Evolutionary conservation across 2,888 invertebrate species (phyloP).

Genomic region (Pimpla rufipes): DNA sequence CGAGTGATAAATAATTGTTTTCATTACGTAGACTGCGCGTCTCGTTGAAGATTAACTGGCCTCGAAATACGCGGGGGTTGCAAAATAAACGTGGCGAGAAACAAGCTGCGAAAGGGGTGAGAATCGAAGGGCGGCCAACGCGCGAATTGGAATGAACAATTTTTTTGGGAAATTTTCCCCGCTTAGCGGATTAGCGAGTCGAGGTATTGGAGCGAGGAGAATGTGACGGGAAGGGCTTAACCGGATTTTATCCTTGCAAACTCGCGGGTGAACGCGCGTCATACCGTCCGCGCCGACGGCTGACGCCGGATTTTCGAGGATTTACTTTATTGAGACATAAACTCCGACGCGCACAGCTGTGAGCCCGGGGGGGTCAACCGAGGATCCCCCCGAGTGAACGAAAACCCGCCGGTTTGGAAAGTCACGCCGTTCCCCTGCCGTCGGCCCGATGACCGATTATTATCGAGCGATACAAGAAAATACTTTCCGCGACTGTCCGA

Average conservation of each 20-base stretch:
- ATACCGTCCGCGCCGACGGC: slow-evolving; percentile 15
- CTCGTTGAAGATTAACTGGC: background rate
- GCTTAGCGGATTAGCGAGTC: slow-evolving; percentile 8
- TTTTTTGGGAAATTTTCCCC: slow-evolving; percentile 7
- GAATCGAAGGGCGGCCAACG: too few species aligned
- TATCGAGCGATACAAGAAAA: background rate
- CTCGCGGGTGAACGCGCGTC: slow-evolving; percentile 11
- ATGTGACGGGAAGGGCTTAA: slow-evolving; percentile 7
- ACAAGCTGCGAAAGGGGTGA: background rate
- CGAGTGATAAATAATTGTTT: slow-evolving; percentile 68
- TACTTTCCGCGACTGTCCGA: background rate
- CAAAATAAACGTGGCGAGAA: slow-evolving; percentile 1
- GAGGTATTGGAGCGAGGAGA: slow-evolving; percentile 14
- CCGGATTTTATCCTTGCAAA: slow-evolving; percentile 17
- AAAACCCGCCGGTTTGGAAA: background rate
- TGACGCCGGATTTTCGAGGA: slow-evolving; percentile 4
- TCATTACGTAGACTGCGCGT: slow-evolving; percentile 40
- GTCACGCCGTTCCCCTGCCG: too few species aligned
- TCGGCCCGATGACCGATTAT: background rate
- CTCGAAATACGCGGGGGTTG: background rate
- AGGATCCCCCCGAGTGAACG: background rate
- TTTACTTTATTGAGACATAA: slow-evolving; percentile 20
- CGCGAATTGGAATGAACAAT: slow-evolving; percentile 42
- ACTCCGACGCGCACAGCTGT: slow-evolving; percentile 2
- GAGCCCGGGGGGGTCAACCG: background rate